These are phyloP conservation scores for Heliothis virescens DNA, from an alignment of 1,140 invertebrate species.

Conservation along the genomic window DNA sequence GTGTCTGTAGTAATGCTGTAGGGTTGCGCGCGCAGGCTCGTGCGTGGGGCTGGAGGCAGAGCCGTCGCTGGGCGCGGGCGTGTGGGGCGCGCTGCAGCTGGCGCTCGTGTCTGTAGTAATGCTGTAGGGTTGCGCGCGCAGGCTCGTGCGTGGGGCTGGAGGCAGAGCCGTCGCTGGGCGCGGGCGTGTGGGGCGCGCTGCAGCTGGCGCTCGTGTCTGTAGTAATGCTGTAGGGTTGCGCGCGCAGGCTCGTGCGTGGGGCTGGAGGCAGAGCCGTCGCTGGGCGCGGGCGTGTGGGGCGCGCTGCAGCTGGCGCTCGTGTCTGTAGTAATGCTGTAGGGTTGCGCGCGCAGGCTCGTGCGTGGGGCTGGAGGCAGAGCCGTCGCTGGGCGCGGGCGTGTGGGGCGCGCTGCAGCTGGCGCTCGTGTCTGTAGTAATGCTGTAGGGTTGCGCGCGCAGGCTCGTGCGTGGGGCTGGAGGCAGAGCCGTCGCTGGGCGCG, in stretches of 20 bases:
- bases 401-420: conserved; percentile 97
- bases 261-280: conserved; percentile 97
- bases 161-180: conserved; percentile 97
- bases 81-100: conserved; percentile 96
- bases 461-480: conserved; percentile 89
- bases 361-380: conserved; percentile 94
- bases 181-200: conserved; percentile 96
- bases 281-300: conserved; percentile 96
- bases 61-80: conserved; percentile 96
- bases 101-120: too few species aligned
- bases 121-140: not conserved
- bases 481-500: conserved; percentile 97
- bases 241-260: conserved; percentile 56
- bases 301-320: conserved; percentile 96
- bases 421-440: too few species aligned
- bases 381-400: conserved; percentile 96
- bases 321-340: too few species aligned
- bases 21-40: conserved; percentile 43
- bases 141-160: conserved; percentile 88
- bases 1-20: too few species aligned
- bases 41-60: conserved; percentile 93
- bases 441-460: conserved; percentile 31
- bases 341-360: conserved; percentile 44
- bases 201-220: conserved; percentile 96
- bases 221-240: not conserved